Conservation (phyloP, 2,113 vertebrate genomes). For the Xiphophorus couchianus region DNA sequence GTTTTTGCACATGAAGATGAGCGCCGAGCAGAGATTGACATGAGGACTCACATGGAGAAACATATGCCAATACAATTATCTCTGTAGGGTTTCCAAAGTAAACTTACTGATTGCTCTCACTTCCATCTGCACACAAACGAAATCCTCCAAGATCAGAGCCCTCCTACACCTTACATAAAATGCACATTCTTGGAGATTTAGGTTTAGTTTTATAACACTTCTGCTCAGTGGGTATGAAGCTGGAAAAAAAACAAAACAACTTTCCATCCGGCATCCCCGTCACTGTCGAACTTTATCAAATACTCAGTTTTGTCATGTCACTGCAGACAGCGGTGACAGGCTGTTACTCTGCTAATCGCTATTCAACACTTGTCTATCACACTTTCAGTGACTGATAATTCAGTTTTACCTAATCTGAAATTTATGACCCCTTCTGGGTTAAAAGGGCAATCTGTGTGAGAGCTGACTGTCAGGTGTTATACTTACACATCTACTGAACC, state of each 20-base stretch:
- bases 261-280: background rate
- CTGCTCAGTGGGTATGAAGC: background rate
- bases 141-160: constrained; percentile 5
- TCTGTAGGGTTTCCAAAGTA: constrained; percentile 42
- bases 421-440: constrained; percentile 34
- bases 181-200: constrained; percentile 18
- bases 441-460: constrained; percentile 12
- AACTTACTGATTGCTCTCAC: constrained; percentile 40
- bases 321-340: constrained; percentile 10
- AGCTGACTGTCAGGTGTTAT: constrained; percentile 6
- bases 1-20: background rate
- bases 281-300: constrained; percentile 39
- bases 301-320: constrained; percentile 18
- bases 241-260: background rate
- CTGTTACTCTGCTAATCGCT: constrained; percentile 18
- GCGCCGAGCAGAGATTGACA: constrained; percentile 1
- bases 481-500: background rate
- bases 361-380: constrained; percentile 21
- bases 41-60: constrained; percentile 33
- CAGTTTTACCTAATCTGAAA: constrained; percentile 4
- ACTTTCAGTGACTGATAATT: constrained; percentile 11
- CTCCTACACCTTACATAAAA: constrained; percentile 11
- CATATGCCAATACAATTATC: constrained; percentile 57
- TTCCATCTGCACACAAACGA: constrained; percentile 51
- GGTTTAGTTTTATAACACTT: constrained; percentile 7